phyloP scores from a whole-genome alignment of 2,797 vertebrate genomes.

The Spinus pinus region DNA sequence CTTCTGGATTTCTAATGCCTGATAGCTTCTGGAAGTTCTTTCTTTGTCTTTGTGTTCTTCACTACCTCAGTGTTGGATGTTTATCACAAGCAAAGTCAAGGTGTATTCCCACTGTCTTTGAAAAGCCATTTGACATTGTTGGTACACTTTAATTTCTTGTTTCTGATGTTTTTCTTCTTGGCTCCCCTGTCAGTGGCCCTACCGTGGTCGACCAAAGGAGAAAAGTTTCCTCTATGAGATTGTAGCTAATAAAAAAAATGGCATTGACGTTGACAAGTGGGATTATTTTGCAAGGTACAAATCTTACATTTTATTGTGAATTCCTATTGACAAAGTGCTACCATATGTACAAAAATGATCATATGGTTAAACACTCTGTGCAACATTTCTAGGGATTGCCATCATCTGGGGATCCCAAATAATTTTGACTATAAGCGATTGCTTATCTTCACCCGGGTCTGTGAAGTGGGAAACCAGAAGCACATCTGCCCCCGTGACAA shows the following conservation, averaged over 20 bases:
- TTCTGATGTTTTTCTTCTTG: background rate
- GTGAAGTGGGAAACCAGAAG: slow-evolving; percentile 81
- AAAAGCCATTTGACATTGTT: background rate
- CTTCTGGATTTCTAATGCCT: background rate
- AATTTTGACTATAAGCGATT: slow-evolving; percentile 92
- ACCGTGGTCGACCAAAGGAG: slow-evolving; percentile 81
- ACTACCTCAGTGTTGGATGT: background rate
- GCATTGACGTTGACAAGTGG: slow-evolving; percentile 98
- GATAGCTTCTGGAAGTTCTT: background rate
- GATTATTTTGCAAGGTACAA: slow-evolving; percentile 95
- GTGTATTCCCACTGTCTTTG: background rate
- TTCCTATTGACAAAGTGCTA: background rate
- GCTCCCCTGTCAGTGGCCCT: slow-evolving; percentile 80
- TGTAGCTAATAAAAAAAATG: slow-evolving; percentile 92
- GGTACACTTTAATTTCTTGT: background rate
- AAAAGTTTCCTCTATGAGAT: slow-evolving; percentile 97
- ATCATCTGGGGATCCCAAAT: slow-evolving; percentile 93
- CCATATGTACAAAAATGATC: background rate
- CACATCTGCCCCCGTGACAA: slow-evolving; percentile 92
- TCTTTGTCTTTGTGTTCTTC: background rate
- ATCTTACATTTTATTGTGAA: background rate
- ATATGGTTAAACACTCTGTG: slow-evolving; percentile 25
- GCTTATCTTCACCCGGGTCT: slow-evolving; percentile 90
- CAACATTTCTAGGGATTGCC: slow-evolving; percentile 84
- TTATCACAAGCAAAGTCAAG: background rate